Percentiles rank a stretch among this genome's conserved stretches.
Conservation (phyloP, 2,113 vertebrate species). For the Pelmatolapia mariae region DNA sequence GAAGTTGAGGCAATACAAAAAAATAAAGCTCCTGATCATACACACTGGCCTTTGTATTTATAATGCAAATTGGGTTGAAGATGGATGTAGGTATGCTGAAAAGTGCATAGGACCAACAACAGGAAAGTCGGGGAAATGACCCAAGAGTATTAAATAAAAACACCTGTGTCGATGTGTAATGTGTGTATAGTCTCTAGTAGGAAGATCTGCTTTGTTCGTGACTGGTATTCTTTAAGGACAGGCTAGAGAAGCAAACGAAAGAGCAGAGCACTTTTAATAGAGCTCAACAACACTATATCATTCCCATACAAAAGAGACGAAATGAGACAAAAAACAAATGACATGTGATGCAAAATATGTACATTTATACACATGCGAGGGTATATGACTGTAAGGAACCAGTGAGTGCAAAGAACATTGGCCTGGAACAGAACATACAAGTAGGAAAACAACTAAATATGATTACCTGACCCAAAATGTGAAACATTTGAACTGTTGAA, state of each 20-base stretch:
- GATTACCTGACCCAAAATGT: conserved; percentile 8
- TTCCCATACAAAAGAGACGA: conserved; percentile 35
- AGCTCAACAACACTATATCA: conserved; percentile 25
- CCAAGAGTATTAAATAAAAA: background rate
- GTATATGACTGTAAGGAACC: conserved; percentile 33
- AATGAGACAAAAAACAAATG: conserved; percentile 55
- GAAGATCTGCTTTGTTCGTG: background rate
- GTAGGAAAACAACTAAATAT: conserved; percentile 5
- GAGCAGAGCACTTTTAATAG: conserved; percentile 43
- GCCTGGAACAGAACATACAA: conserved; percentile 18
- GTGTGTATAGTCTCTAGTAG: background rate
- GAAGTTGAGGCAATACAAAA: background rate
- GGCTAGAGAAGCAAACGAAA: background rate
- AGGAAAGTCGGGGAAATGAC: background rate
- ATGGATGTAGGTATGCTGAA: background rate
- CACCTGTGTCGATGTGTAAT: background rate
- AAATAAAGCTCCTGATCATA: background rate
- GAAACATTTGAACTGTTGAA: conserved; percentile 8
- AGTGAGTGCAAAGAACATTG: conserved; percentile 10
- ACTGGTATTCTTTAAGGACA: background rate
- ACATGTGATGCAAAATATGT: conserved; percentile 64
- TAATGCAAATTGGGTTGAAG: background rate
- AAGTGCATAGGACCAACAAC: background rate
- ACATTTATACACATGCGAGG: conserved; percentile 73
- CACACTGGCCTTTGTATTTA: background rate